phyloP scores from a whole-genome alignment of 2,113 vertebrate species.

The Tapirus terrestris region DNA sequence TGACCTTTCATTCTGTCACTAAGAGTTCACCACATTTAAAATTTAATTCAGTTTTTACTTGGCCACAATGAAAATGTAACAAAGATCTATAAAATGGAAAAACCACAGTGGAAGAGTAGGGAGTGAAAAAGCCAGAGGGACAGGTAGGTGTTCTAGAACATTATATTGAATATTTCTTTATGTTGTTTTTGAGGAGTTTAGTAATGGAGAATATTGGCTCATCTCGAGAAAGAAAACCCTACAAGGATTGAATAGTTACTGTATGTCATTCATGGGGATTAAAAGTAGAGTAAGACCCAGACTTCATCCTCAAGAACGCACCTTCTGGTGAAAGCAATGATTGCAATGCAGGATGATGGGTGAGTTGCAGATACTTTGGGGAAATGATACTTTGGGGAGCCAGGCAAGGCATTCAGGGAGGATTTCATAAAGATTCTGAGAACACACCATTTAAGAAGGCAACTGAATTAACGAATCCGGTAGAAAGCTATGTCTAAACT shows the following conservation, averaged over 20 bases:
- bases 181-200: neutral
- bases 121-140: neutral
- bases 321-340: neutral
- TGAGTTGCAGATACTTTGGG: neutral
- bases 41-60: constrained; percentile 35
- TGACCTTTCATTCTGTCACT: constrained; percentile 66
- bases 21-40: constrained; percentile 47
- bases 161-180: neutral
- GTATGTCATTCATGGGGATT: neutral
- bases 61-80: neutral
- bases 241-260: neutral
- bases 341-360: fast-evolving
- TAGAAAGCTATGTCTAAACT: neutral
- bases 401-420: neutral
- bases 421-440: neutral
- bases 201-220: neutral
- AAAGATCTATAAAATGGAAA: neutral
- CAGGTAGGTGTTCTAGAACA: fast-evolving
- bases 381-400: fast-evolving
- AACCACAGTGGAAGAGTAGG: fast-evolving
- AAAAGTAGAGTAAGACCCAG: neutral
- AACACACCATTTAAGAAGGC: neutral
- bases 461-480: neutral
- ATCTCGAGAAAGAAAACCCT: neutral
- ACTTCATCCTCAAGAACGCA: neutral